Percentiles rank a stretch among this genome's conserved stretches.
These are phyloP conservation scores for Mythimna impura DNA, from an alignment of 2,888 invertebrate genomes.

Conservation along the genomic window DNA sequence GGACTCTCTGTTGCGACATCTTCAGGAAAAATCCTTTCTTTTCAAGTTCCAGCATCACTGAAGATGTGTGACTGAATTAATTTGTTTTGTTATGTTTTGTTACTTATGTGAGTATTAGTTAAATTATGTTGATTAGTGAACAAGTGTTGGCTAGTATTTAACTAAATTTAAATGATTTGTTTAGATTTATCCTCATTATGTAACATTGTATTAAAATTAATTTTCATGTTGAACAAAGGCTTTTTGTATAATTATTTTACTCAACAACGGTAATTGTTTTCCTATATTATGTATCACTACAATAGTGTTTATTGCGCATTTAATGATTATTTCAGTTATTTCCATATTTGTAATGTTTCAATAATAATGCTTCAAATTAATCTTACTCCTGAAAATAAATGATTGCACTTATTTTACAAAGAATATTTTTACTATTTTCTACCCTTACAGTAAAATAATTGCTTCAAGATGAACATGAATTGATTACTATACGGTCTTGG, in stretches of 20 bases:
- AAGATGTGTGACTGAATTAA: not conserved
- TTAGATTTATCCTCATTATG: not conserved
- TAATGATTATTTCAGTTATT: not conserved
- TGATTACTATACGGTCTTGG: too few relatives aligned
- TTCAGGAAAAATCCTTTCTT: not conserved
- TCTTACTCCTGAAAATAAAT: conserved; percentile 7
- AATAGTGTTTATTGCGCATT: not conserved
- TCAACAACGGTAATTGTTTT: not conserved
- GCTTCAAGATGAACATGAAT: not conserved
- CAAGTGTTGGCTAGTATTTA: conserved; percentile 5
- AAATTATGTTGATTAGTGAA: not conserved
- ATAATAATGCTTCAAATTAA: not conserved
- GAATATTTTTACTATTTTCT: not conserved
- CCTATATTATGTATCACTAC: not conserved
- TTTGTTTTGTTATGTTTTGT: conserved; percentile 7
- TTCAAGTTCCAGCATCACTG: not conserved
- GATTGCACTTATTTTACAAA: not conserved
- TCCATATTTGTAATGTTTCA: not conserved
- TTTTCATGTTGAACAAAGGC: not conserved
- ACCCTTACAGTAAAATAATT: not conserved
- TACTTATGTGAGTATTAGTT: not conserved
- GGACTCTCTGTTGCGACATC: too few relatives aligned
- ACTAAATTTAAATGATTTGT: not conserved
- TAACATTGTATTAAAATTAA: not conserved
- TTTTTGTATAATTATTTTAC: not conserved